Percentiles rank a stretch among this genome's conserved stretches.
Evolutionary conservation across 30 jellyfish, hydroid and myxozoan species (phyloP).

Genomic region (Turritopsis rubra): DNA sequence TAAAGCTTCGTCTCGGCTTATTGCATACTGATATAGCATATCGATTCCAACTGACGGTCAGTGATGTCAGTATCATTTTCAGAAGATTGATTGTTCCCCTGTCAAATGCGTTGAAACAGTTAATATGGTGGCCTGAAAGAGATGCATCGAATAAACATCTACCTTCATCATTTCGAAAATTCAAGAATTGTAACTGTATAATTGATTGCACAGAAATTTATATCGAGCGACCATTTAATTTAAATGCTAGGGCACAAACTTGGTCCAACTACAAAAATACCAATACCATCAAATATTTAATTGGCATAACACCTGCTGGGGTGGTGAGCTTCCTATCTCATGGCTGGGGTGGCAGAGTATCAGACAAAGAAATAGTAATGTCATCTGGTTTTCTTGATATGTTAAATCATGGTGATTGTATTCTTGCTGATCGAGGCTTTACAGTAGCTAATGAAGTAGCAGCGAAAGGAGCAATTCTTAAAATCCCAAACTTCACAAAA

Average conservation of each 20-base stretch:
- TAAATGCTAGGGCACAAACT: constrained; percentile 5
- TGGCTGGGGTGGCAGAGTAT: constrained; percentile 54
- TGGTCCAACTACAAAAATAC: constrained; percentile 9
- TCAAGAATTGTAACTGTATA: constrained; percentile 11
- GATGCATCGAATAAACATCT: not conserved
- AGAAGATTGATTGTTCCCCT: not conserved
- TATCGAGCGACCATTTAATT: not conserved
- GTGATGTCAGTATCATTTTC: not conserved
- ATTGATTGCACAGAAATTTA: constrained; percentile 10
- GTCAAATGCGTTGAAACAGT: constrained; percentile 5
- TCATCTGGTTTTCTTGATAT: constrained; percentile 41
- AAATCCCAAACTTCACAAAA: constrained; percentile 9
- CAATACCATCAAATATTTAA: not conserved
- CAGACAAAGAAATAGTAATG: constrained; percentile 37
- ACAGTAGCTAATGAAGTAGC: constrained; percentile 12
- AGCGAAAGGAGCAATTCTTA: constrained; percentile 4
- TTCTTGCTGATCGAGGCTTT: constrained; percentile 37
- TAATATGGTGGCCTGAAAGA: not conserved
- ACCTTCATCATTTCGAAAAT: constrained; percentile 2
- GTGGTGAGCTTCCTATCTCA: constrained; percentile 34
- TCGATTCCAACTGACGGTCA: not conserved
- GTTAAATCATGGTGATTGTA: constrained; percentile 41
- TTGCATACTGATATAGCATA: constrained; percentile 11
- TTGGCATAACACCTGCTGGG: constrained; percentile 15
- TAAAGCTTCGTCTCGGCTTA: not conserved